Evolutionary conservation across 2,888 invertebrate species (phyloP), one percentile per base, ranked within the genome.

Genomic region (Syrista parreyssii): DNA sequence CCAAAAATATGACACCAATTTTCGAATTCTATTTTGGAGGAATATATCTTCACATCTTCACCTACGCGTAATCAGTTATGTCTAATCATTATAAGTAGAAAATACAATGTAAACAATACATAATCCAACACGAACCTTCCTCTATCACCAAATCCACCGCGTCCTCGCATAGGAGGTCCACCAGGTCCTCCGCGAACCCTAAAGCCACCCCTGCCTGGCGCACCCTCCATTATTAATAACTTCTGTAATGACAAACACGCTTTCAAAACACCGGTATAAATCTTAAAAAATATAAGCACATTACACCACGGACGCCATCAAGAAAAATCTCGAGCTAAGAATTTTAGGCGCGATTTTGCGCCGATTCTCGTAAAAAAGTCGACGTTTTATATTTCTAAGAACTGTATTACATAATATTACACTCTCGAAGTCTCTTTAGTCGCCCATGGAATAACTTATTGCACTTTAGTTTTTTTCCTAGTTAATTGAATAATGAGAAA

Each of bases 101-200:
- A 40, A 36, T n/a, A 75, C 75, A 78, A 74, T 76, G 32, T 33
- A 31, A 30, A 34, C 74, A 31, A 32, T 35, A 34, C 34, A 15
- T 55, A 33, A 73, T 75, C 77, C 36, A 36, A 75, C 12, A 15
- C 75, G 79, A 82, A 89, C 89, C 89, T 86, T 84, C 89, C 90
- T 77, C 89, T 87, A 73, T 90, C 90, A 34, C 89, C 88, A 73
- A 90, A 89, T 32, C 89, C 88, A 6, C 90, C 89, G 68, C 90
- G 89, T 82, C 90, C 90, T 74, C 90, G 84, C 86, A 88, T 87
- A 34, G 89, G 87, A 31, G 40, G 40, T 40, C 89, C 90, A 23
- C 90, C 88, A 34, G 86, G 89, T 68, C 88, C 88, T 68, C 88
- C 89, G 35, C 89, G 88, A 35, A 88, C 88, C 69, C 87, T 82